Evolutionary conservation across 2,888 invertebrate species (phyloP), one percentile per base, ranked within the genome.

Genomic region (Diaprepes abbreviatus): DNA sequence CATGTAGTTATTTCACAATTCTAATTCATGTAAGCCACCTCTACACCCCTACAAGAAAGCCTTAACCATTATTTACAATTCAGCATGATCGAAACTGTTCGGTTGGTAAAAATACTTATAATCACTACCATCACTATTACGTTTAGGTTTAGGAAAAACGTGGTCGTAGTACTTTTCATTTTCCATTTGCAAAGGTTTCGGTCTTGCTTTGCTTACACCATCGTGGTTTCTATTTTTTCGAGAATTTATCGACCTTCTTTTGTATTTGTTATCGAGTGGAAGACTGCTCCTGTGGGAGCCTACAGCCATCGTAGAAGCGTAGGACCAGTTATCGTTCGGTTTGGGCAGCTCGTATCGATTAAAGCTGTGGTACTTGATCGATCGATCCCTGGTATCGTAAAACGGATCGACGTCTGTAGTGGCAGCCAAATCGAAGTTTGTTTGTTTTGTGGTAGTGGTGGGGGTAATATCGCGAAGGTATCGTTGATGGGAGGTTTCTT

Each of bases 151-250:
- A 67, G 89, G 89, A 78, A 89, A 89, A 73, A 89, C 85, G 75
- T 89, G 88, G 78, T 89, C 88, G 76, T 89, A 85, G 81, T 89
- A 89, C 69, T 87, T 86, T 79, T 89, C 88, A 76, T 88, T 83
- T 63, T 88, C 88, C 75, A 86, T 86, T 77, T 88, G 89, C 70
- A 89, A 79, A 9, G 89, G 88, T 78, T 86, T 88, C 33, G 89
- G 89, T 79, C 89, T 85, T 7, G 85, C 82, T 72, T 83, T 85
- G 12, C 9, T 54, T 14, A 16, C 45, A 14, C 19, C 21, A 24
- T 55, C 35, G 3, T 0, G 36, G 7, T 21, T 83, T 68, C 60
- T 77, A 75, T 68, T 79, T 65, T 72, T 73, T 74, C 76, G 78
- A 65, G 74, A 75, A 57, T 74, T 77, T 66, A 74, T 75, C 52